Conservation (phyloP, 2,888 invertebrate species). For the Eupsilia transversa region DNA sequence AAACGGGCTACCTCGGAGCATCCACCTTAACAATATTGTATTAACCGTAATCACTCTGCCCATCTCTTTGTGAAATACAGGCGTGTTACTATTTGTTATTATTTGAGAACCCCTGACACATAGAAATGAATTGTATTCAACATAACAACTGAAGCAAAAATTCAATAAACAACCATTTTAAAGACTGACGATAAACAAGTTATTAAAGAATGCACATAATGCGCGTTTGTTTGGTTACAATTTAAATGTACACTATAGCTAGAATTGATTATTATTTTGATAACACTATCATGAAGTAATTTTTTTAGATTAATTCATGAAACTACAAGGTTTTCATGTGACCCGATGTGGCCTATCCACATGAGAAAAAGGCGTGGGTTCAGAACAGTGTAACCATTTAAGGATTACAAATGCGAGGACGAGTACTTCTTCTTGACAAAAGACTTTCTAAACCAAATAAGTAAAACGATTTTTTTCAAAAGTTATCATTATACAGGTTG, state of each 20-base stretch:
- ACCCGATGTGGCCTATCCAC: background rate
- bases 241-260: background rate
- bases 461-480: no score
- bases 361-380: background rate
- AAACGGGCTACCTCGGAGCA: no score
- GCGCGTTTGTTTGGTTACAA: conserved; percentile 5
- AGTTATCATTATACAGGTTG: no score
- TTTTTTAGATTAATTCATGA: background rate
- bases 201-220: background rate
- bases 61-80: background rate
- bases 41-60: no score
- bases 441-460: no score
- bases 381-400: background rate
- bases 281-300: background rate
- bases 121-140: conserved; percentile 15
- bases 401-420: background rate
- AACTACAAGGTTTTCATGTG: background rate
- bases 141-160: conserved; percentile 18
- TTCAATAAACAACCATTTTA: background rate
- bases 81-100: background rate
- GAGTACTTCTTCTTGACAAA: no score
- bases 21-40: no score
- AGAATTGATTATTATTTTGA: background rate
- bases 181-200: conserved; percentile 1
- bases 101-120: conserved; percentile 14